phyloP scores from a whole-genome alignment of 2,888 invertebrate genomes.

The Nebria salina region DNA sequence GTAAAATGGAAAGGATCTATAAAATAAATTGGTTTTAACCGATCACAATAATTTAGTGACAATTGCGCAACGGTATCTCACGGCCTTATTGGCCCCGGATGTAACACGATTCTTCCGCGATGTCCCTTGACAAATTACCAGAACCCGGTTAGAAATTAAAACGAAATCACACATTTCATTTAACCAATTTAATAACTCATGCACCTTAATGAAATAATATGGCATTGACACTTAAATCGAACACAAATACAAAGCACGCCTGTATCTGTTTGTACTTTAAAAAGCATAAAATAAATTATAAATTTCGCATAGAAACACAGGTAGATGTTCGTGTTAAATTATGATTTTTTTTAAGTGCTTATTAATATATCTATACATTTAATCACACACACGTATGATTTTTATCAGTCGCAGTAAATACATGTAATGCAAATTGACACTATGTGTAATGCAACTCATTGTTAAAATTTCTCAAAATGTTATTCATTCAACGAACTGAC shows the following conservation, averaged over 20 bases:
- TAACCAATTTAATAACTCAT: too few species aligned
- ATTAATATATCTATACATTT: conserved; percentile 9
- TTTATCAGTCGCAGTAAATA: background rate
- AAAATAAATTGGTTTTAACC: background rate
- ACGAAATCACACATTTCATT: too few species aligned
- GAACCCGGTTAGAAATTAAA: too few species aligned
- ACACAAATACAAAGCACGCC: too few species aligned
- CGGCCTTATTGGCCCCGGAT: too few species aligned
- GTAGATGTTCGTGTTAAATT: background rate
- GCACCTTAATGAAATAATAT: too few species aligned
- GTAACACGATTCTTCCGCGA: too few species aligned
- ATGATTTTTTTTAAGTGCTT: background rate
- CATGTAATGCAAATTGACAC: conserved; percentile 43
- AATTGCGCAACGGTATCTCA: too few species aligned
- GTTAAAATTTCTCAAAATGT: conserved; percentile 43
- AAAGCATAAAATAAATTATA: background rate
- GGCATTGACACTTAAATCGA: too few species aligned
- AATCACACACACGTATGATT: conserved; percentile 17
- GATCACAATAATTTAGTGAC: too few species aligned
- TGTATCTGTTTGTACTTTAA: too few species aligned
- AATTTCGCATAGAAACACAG: background rate
- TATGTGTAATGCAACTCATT: conserved; percentile 35
- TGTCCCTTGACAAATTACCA: too few species aligned
- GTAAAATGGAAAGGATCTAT: conserved; percentile 1
- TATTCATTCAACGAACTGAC: conserved; percentile 31